Percentiles rank a stretch among this genome's conserved stretches.
phyloP scores from a whole-genome alignment of 1,140 invertebrate genomes.

The Bombus fervidus region DNA sequence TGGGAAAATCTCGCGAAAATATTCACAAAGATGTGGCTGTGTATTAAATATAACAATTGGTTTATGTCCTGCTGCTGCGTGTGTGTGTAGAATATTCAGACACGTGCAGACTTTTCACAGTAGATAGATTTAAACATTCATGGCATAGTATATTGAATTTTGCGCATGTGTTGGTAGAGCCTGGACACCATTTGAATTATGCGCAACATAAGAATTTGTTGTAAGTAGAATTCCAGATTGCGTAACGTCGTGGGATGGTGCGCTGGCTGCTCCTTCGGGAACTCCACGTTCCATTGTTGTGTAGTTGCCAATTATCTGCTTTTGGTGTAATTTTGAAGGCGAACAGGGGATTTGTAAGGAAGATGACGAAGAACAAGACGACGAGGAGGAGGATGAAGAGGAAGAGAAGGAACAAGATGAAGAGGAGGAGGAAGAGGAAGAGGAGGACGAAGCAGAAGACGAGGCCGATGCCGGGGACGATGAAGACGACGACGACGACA shows the following conservation, averaged over 20 bases:
- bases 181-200: conserved; percentile 68
- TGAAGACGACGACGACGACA: conserved; percentile 40
- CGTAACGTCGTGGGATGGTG: conserved; percentile 82
- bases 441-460: conserved; percentile 28
- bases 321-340: conserved; percentile 73
- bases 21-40: not conserved
- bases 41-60: not conserved
- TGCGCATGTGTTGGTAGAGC: conserved; percentile 75
- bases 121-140: conserved; percentile 78
- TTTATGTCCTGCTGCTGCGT: not conserved
- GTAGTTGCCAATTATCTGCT: conserved; percentile 65
- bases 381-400: conserved; percentile 49
- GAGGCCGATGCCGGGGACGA: conserved; percentile 33
- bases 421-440: conserved; percentile 51
- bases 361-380: conserved; percentile 75
- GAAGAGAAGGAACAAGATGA: conserved; percentile 48
- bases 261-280: conserved; percentile 85
- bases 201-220: conserved; percentile 61
- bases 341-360: conserved; percentile 78
- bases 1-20: not conserved
- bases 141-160: conserved; percentile 81
- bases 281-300: conserved; percentile 84
- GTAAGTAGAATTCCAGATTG: conserved; percentile 55
- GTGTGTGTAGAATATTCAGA: not conserved
- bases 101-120: not conserved